phyloP scores from a whole-genome alignment of 2,113 vertebrate species.

The Malurus elegans region DNA sequence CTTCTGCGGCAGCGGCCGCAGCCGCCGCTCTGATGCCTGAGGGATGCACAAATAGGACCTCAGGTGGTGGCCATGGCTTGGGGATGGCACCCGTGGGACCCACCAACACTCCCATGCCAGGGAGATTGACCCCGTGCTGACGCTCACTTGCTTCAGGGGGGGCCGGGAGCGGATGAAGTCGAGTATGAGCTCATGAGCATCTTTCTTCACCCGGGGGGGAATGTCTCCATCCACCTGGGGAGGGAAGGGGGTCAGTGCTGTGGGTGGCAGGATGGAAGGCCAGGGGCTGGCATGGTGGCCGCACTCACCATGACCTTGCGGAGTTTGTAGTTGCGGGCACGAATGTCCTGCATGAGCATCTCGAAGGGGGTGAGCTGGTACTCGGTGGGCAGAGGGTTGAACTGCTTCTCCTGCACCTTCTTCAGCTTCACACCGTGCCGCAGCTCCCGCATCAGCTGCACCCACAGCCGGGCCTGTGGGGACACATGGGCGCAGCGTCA shows the following conservation, averaged over 20 bases:
- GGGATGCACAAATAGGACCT: neutral
- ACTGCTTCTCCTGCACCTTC: constrained; percentile 92
- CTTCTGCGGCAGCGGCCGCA: constrained; percentile 84
- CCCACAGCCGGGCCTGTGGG: constrained; percentile 89
- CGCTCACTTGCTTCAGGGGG: constrained; percentile 86
- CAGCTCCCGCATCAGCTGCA: constrained; percentile 95
- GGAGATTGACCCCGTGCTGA: rapidly evolving
- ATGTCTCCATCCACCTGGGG: constrained; percentile 88
- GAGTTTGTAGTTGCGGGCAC: constrained; percentile 88
- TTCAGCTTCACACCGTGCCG: constrained; percentile 93
- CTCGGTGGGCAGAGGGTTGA: constrained; percentile 89
- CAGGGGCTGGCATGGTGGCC: rapidly evolving
- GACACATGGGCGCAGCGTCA: rapidly evolving
- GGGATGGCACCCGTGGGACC: neutral
- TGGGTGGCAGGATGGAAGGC: neutral
- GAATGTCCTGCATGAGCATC: constrained; percentile 98
- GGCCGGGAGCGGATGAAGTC: constrained; percentile 95
- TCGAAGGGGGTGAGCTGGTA: constrained; percentile 96
- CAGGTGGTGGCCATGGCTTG: rapidly evolving
- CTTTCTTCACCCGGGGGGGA: constrained; percentile 87
- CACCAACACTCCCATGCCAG: rapidly evolving
- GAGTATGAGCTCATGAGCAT: constrained; percentile 89
- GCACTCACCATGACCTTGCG: constrained; percentile 92
- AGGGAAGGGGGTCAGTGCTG: neutral
- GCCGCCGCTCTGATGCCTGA: constrained; percentile 84